Evolutionary conservation across 2,888 invertebrate species (phyloP).

Genomic region (Philopedon plagiatum): DNA sequence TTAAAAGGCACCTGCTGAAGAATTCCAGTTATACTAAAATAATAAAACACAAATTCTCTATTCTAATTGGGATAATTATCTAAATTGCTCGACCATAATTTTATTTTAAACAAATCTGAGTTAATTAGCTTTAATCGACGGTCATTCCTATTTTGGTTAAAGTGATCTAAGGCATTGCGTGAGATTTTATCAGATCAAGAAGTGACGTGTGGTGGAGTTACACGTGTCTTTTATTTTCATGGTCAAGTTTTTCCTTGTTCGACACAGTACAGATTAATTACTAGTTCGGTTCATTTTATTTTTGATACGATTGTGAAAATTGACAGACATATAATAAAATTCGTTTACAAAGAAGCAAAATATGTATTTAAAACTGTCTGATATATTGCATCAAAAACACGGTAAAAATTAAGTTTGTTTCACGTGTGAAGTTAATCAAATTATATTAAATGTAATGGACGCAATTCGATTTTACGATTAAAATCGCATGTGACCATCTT

Average conservation of each 20-base stretch:
- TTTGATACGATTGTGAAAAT: background rate
- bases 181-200: conserved; percentile 38
- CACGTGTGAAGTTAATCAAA: too few species aligned
- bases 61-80: conserved; percentile 43
- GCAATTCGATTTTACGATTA: too few species aligned
- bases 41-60: conserved; percentile 37
- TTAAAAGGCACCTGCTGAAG: conserved; percentile 38
- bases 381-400: too few species aligned
- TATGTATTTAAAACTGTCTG: background rate
- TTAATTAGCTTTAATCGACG: conserved; percentile 45
- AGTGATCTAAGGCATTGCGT: conserved; percentile 35
- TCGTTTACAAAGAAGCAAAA: background rate
- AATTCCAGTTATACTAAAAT: conserved; percentile 15
- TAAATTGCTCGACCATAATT: conserved; percentile 38
- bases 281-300: background rate
- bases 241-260: conserved; percentile 18
- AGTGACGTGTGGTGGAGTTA: conserved; percentile 10
- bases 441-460: too few species aligned
- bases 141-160: conserved; percentile 43
- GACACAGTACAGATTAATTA: background rate
- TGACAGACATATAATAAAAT: too few species aligned
- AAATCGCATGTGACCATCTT: too few species aligned
- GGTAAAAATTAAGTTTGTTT: too few species aligned
- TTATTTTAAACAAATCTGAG: conserved; percentile 40
- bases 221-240: conserved; percentile 13